phyloP scores from a whole-genome alignment of 2,797 vertebrate species.

The Pseudopleuronectes americanus region DNA sequence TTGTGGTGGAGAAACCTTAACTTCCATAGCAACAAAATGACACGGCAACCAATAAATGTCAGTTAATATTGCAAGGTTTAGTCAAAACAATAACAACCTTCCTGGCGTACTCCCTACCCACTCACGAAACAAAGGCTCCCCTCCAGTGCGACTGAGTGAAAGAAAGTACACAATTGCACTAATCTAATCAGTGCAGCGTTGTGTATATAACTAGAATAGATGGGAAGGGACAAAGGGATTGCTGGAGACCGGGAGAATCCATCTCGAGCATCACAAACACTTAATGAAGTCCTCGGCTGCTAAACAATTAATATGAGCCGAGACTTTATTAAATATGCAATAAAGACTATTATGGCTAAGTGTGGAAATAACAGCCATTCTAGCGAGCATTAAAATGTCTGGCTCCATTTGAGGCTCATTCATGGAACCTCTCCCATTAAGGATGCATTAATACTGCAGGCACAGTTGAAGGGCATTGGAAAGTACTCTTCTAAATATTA shows the following conservation, averaged over 20 bases:
- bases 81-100: slow-evolving; percentile 30
- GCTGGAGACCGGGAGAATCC: slow-evolving; percentile 54
- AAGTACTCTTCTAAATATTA: slow-evolving; percentile 86
- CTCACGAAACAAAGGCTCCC: slow-evolving; percentile 34
- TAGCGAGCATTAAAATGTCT: slow-evolving; percentile 80
- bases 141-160: slow-evolving; percentile 21
- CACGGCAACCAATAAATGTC: slow-evolving; percentile 1
- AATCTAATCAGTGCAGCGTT: slow-evolving; percentile 45
- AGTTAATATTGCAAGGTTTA: slow-evolving; percentile 16
- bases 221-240: slow-evolving; percentile 59
- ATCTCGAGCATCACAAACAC: slow-evolving; percentile 65
- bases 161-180: slow-evolving; percentile 51
- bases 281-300: slow-evolving; percentile 77
- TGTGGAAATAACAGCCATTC: slow-evolving; percentile 80
- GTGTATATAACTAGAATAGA: slow-evolving; percentile 50
- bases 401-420: slow-evolving; percentile 82
- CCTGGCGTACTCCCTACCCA: background rate
- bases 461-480: slow-evolving; percentile 84
- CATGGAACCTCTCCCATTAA: slow-evolving; percentile 82
- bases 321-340: slow-evolving; percentile 83
- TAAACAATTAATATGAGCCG: slow-evolving; percentile 82
- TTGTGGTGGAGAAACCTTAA: background rate
- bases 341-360: slow-evolving; percentile 76
- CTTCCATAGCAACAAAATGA: background rate
- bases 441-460: slow-evolving; percentile 85